Conservation (phyloP, 2,797 vertebrate species). For the Steatocranus sp. region DNA sequence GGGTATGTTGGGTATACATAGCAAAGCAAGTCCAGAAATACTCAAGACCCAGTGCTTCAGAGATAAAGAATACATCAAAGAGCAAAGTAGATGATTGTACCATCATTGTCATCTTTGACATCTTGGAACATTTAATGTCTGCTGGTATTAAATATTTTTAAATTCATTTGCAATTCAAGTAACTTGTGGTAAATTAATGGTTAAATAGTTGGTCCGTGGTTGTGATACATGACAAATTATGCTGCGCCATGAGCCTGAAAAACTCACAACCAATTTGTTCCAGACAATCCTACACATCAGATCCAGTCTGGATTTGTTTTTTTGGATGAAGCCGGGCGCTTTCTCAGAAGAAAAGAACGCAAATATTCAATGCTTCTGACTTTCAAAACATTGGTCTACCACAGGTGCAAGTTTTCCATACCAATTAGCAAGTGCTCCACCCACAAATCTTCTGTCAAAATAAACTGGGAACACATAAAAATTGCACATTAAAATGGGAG, state of each 20-base stretch:
- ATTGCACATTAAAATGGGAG: slow-evolving; percentile 71
- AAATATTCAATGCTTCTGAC: slow-evolving; percentile 73
- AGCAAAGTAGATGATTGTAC: neutral
- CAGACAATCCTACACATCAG: slow-evolving; percentile 54
- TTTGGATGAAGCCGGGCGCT: slow-evolving; percentile 47
- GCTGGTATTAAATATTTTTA: neutral
- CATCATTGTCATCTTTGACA: neutral
- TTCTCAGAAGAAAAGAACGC: slow-evolving; percentile 54
- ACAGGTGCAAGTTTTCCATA: slow-evolving; percentile 78
- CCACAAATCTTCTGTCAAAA: slow-evolving; percentile 77
- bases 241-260: neutral
- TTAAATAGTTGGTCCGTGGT: neutral
- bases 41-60: neutral
- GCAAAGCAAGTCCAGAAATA: neutral
- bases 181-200: neutral
- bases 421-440: slow-evolving; percentile 74
- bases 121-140: neutral
- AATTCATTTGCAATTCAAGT: neutral
- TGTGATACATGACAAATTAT: slow-evolving; percentile 37
- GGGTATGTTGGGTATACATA: neutral
- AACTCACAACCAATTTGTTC: slow-evolving; percentile 44
- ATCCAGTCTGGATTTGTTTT: slow-evolving; percentile 62
- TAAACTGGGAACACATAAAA: slow-evolving; percentile 69
- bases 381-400: slow-evolving; percentile 76
- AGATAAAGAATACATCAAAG: neutral